These are phyloP conservation scores for Sarcophilus harrisii DNA, from an alignment of 2,797 vertebrate species.

Conservation along the genomic window DNA sequence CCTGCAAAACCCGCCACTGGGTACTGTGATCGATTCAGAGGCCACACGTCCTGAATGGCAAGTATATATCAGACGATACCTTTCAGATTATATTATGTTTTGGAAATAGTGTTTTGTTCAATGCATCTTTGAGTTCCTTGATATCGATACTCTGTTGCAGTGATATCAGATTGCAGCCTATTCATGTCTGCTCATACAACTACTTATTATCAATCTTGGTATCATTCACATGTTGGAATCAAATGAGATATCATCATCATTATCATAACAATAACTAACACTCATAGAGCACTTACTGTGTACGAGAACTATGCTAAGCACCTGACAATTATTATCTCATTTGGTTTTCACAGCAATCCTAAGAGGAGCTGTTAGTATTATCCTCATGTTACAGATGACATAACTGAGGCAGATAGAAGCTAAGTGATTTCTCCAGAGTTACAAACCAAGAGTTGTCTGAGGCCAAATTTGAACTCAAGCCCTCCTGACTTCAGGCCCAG, in stretches of 20 bases:
- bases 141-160: not conserved
- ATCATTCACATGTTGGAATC: not conserved
- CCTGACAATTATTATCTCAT: not conserved
- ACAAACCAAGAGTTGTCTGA: not conserved
- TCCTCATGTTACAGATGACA: not conserved
- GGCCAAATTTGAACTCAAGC: not conserved
- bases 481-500: too few species aligned
- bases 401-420: not conserved
- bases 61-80: conserved; percentile 35
- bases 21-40: conserved; percentile 81
- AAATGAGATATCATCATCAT: not conserved
- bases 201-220: not conserved
- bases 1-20: conserved; percentile 78
- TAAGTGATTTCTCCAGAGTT: not conserved
- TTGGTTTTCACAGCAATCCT: not conserved
- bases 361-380: not conserved
- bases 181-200: not conserved
- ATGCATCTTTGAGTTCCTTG: not conserved
- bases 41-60: conserved; percentile 77
- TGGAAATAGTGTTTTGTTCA: not conserved
- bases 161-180: not conserved
- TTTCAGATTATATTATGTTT: not conserved
- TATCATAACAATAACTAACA: not conserved
- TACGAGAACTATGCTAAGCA: not conserved
- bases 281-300: not conserved